Conservation (phyloP, 1,140 invertebrate species). For the Drosophila seguyi region DNA sequence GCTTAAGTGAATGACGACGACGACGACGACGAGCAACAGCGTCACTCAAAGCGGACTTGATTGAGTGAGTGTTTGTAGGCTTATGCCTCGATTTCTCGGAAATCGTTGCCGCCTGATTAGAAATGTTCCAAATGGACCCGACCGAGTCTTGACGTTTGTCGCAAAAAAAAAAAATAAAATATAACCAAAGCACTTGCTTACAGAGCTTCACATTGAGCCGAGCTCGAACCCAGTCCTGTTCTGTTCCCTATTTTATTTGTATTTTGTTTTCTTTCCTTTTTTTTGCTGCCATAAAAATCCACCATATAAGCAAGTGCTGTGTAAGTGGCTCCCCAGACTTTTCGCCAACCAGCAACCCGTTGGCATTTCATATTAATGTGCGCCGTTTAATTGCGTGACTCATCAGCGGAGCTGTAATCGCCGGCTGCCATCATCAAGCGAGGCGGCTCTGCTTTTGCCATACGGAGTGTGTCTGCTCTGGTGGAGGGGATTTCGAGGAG, state of each 20-base stretch:
- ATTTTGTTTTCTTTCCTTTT: neutral
- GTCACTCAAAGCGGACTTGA: constrained; percentile 28
- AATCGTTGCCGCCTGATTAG: constrained; percentile 65
- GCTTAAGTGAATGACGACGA: constrained; percentile 57
- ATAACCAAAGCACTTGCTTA: constrained; percentile 9
- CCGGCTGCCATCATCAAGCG: constrained; percentile 16
- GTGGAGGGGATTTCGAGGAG: neutral
- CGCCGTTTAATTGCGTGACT: constrained; percentile 65
- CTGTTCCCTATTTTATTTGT: constrained; percentile 5
- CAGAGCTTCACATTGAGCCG: constrained; percentile 10
- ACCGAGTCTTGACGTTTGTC: constrained; percentile 33
- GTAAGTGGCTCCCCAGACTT: constrained; percentile 30
- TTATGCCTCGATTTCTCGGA: constrained; percentile 62
- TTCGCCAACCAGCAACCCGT: constrained; percentile 18
- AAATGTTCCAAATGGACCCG: constrained; percentile 57
- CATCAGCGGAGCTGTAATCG: constrained; percentile 37
- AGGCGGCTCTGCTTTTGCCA: constrained; percentile 12
- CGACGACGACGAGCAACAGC: constrained; percentile 43
- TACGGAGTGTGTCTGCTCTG: constrained; percentile 1
- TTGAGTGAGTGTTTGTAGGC: constrained; percentile 39
- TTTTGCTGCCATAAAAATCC: constrained; percentile 18
- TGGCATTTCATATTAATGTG: constrained; percentile 55
- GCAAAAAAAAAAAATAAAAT: constrained; percentile 5
- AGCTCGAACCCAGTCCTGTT: constrained; percentile 8
- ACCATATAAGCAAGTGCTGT: constrained; percentile 31